These are phyloP conservation scores for Dendrocopos noguchii DNA, from an alignment of 2,113 vertebrate species.

Conservation along the genomic window DNA sequence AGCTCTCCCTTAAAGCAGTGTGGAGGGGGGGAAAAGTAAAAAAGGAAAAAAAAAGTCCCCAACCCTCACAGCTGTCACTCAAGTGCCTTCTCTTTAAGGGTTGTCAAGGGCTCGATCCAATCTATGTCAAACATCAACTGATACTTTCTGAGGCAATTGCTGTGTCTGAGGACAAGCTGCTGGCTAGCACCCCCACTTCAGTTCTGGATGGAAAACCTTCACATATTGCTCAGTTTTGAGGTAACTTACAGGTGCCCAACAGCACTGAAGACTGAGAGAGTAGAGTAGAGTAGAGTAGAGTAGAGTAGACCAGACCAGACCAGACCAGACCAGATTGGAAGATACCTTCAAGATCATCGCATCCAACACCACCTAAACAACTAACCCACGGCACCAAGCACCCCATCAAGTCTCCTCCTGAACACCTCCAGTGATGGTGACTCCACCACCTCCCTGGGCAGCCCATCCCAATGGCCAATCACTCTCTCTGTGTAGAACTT, in stretches of 20 bases:
- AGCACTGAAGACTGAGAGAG: neutral
- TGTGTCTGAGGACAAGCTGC: neutral
- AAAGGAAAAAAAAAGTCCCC: neutral
- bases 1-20: neutral
- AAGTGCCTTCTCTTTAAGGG: neutral
- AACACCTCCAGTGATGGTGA: too few species aligned
- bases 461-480: too few species aligned
- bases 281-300: too few species aligned
- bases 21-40: too few species aligned
- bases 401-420: too few species aligned
- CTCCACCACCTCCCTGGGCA: too few species aligned
- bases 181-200: rapidly evolving
- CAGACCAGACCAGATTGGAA: too few species aligned
- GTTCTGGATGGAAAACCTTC: neutral
- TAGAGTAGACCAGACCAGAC: too few species aligned
- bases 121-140: neutral
- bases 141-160: neutral
- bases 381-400: too few species aligned
- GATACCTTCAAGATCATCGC: too few species aligned
- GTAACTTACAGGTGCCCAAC: neutral
- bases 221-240: neutral
- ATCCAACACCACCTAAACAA: too few species aligned
- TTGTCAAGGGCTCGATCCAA: neutral
- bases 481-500: too few species aligned
- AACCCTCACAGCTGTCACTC: neutral